phyloP scores from a whole-genome alignment of 2,888 invertebrate genomes.

The Tiliacea aurago region DNA sequence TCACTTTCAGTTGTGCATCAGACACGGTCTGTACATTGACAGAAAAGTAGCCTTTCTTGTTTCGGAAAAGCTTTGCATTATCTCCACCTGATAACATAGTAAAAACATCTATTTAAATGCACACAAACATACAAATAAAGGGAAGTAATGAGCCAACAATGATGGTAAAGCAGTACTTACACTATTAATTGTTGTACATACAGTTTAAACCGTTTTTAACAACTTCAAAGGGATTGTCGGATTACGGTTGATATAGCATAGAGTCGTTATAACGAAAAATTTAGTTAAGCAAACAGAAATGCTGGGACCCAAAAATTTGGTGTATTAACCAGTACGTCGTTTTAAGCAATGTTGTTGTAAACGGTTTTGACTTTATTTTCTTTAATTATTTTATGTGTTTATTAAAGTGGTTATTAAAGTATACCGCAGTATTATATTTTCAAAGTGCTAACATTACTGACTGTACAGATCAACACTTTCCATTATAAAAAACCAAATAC shows the following conservation, averaged over 20 bases:
- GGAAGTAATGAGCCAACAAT: neutral
- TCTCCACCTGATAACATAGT: constrained; percentile 16
- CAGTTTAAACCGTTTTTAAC: no score
- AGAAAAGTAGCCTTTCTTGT: constrained; percentile 37
- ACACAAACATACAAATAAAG: neutral
- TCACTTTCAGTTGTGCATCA: constrained; percentile 27
- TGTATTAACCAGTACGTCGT: no score
- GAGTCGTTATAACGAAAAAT: no score
- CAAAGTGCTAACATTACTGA: neutral
- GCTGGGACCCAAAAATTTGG: no score
- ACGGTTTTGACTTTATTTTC: no score
- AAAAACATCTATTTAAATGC: neutral
- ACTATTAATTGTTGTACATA: neutral
- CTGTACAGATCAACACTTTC: neutral
- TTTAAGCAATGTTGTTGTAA: no score
- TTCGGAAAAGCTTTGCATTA: constrained; percentile 36
- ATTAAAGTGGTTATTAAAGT: neutral
- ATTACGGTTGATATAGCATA: no score
- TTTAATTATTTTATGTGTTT: neutral
- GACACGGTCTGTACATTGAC: constrained; percentile 38
- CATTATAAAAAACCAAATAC: neutral
- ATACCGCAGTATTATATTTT: neutral
- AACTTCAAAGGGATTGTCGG: no score
- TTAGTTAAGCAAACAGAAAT: no score
- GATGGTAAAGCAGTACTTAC: neutral